Conservation (phyloP, 2,888 invertebrate genomes). For the Caradrina kadenii region DNA sequence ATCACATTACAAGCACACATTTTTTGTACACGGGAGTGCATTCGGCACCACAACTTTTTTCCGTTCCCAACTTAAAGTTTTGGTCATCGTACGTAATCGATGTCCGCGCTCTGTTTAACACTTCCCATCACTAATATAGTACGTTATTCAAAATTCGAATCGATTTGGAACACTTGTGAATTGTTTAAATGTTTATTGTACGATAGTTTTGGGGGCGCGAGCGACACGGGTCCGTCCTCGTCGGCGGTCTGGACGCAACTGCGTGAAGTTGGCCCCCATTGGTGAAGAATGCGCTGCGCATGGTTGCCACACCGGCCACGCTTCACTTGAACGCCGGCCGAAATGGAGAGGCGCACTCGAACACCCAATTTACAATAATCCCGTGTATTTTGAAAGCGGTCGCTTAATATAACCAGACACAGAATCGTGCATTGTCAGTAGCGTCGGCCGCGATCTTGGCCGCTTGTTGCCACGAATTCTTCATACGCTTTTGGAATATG, state of each 20-base stretch:
- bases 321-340: conserved; percentile 80
- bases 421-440: conserved; percentile 88
- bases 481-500: conserved; percentile 84
- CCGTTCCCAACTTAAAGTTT: conserved; percentile 86
- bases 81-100: conserved; percentile 83
- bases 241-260: conserved; percentile 84
- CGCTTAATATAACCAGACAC: conserved; percentile 88
- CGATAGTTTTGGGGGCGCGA: conserved; percentile 81
- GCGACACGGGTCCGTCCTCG: conserved; percentile 80
- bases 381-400: conserved; percentile 73
- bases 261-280: conserved; percentile 87
- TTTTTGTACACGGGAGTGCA: conserved; percentile 86
- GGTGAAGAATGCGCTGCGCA: conserved; percentile 90
- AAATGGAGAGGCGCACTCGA: conserved; percentile 78
- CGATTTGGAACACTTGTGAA: conserved; percentile 81
- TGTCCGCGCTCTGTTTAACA: conserved; percentile 64
- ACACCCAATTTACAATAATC: conserved; percentile 76
- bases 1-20: conserved; percentile 88
- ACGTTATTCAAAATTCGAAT: conserved; percentile 71
- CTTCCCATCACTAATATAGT: conserved; percentile 81
- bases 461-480: conserved; percentile 81
- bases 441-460: conserved; percentile 87
- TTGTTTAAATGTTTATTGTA: conserved; percentile 84
- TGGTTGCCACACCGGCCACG: conserved; percentile 88
- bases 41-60: conserved; percentile 87